phyloP scores from a whole-genome alignment of 2,888 invertebrate species.

The Nematopogon swammerdamellus region DNA sequence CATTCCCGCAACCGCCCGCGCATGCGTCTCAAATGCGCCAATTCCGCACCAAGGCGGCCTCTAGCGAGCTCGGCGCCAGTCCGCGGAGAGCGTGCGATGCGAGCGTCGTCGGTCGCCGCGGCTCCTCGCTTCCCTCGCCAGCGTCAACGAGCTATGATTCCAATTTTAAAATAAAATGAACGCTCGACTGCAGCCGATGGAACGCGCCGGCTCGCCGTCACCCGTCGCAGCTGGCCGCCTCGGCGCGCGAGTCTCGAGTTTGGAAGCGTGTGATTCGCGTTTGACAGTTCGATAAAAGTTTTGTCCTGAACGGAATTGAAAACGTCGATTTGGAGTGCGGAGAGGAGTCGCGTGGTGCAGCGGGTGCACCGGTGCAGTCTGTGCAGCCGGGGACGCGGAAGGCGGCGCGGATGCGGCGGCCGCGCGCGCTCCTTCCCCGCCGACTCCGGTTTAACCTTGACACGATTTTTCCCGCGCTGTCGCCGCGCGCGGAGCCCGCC shows the following conservation, averaged over 20 bases:
- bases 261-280: background rate
- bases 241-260: constrained; percentile 3
- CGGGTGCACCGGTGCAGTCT: background rate
- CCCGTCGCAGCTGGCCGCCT: constrained; percentile 6
- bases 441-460: constrained; percentile 8
- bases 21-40: constrained; percentile 12
- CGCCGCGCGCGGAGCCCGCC: constrained; percentile 10
- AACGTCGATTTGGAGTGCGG: background rate
- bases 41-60: constrained; percentile 4
- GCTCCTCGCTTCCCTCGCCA: background rate
- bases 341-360: background rate
- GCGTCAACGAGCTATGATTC: background rate
- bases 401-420: background rate
- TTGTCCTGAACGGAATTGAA: background rate
- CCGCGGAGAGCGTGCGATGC: constrained; percentile 5
- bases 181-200: background rate
- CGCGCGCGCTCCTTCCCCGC: constrained; percentile 5
- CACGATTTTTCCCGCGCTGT: constrained; percentile 14
- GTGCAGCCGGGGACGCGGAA: too few species aligned
- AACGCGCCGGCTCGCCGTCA: constrained; percentile 4
- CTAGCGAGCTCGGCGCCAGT: constrained; percentile 11
- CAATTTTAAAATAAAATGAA: background rate
- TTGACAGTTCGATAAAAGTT: constrained; percentile 1
- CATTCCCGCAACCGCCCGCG: constrained; percentile 4
- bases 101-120: background rate